Conservation (phyloP, 2,113 vertebrate genomes). For the Oceanodroma tethys region DNA sequence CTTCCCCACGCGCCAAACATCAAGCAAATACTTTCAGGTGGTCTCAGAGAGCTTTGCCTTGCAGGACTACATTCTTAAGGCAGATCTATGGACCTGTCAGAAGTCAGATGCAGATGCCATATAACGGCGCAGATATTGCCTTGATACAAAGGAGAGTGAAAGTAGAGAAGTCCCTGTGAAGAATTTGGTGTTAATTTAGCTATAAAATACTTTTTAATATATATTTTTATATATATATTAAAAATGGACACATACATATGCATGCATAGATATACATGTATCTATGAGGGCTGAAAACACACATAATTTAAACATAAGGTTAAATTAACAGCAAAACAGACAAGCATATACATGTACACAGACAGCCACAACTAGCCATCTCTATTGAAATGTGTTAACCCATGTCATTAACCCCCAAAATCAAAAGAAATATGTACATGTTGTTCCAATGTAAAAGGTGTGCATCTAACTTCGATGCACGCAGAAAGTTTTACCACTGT, state of each 20-base stretch:
- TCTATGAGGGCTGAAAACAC: not conserved
- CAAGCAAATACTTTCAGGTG: not conserved
- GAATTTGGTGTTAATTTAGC: not conserved
- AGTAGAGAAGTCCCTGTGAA: not conserved
- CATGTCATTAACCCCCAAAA: not conserved
- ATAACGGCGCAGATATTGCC: not conserved
- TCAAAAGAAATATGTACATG: not conserved
- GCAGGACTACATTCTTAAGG: not conserved
- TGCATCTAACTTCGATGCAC: rapidly evolving
- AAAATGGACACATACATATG: not conserved
- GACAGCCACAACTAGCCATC: not conserved
- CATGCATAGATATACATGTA: not conserved
- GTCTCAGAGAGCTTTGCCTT: not conserved
- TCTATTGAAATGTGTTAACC: not conserved
- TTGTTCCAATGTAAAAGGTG: not conserved
- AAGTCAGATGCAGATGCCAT: not conserved
- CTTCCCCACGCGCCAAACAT: not conserved
- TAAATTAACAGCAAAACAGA: not conserved
- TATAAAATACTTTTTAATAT: not conserved
- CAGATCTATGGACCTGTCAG: not conserved
- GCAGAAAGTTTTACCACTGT: not conserved
- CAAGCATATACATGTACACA: rapidly evolving
- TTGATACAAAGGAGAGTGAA: not conserved
- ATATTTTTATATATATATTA: not conserved
- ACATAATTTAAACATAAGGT: not conserved